These are phyloP conservation scores for Pinna nobilis DNA, from an alignment of 1,140 invertebrate species.

Conservation along the genomic window DNA sequence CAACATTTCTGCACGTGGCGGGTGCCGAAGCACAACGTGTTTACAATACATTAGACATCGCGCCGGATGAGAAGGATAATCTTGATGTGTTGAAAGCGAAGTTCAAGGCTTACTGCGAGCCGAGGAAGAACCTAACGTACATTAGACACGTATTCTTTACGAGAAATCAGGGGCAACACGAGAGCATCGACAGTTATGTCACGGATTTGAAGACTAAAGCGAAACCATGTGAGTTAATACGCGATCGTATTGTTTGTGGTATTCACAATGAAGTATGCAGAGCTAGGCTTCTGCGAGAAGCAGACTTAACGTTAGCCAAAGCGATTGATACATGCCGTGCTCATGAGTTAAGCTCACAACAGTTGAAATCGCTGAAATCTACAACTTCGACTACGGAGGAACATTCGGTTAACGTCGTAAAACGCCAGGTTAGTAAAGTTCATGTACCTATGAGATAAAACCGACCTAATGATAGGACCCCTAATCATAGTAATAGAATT, in stretches of 20 bases:
- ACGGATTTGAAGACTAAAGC: conserved; percentile 33
- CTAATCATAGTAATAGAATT: too few relatives aligned
- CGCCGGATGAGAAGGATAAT: conserved; percentile 9
- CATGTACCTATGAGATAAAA: too few relatives aligned
- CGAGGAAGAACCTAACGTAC: conserved; percentile 33
- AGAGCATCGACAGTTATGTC: conserved; percentile 27
- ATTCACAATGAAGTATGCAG: conserved; percentile 15
- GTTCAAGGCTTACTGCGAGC: conserved; percentile 34
- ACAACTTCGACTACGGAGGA: background rate
- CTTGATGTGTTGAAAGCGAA: conserved; percentile 4
- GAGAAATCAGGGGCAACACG: conserved; percentile 1
- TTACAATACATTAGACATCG: conserved; percentile 10
- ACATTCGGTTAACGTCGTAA: background rate
- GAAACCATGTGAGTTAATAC: conserved; percentile 4
- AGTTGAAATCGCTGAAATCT: conserved; percentile 11
- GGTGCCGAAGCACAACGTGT: conserved; percentile 18
- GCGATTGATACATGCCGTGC: conserved; percentile 10
- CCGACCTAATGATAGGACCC: too few relatives aligned
- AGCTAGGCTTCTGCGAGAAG: conserved; percentile 5
- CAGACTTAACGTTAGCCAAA: conserved; percentile 3
- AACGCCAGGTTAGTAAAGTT: too few relatives aligned
- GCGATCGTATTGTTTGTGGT: conserved; percentile 23
- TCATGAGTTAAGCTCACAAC: background rate
- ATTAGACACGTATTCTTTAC: conserved; percentile 30
- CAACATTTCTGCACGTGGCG: conserved; percentile 15